Conservation (phyloP, 2,113 vertebrate genomes). For the Pachyramphus minor region DNA sequence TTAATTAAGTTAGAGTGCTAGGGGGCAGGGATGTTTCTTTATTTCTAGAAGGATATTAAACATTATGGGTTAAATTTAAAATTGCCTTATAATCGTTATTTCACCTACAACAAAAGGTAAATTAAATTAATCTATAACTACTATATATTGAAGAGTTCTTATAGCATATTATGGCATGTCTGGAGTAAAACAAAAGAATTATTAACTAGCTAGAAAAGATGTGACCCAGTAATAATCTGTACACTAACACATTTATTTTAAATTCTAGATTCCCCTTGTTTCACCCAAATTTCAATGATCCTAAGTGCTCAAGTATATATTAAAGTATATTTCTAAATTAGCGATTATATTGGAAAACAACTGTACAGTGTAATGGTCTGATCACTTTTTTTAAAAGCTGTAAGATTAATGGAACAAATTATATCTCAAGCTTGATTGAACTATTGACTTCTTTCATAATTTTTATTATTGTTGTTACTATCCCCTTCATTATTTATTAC, state of each 20-base stretch:
- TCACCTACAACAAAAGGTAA: neutral
- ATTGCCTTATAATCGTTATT: neutral
- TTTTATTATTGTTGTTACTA: neutral
- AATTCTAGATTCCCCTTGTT: neutral
- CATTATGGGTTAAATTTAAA: neutral
- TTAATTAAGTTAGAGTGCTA: slow-evolving; percentile 14
- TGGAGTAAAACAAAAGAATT: neutral
- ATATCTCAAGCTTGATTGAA: neutral
- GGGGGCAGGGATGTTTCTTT: neutral
- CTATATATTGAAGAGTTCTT: neutral
- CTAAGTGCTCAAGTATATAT: neutral
- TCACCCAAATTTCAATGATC: neutral
- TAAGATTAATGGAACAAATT: neutral
- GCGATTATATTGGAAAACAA: neutral
- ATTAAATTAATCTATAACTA: neutral
- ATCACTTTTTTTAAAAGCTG: neutral
- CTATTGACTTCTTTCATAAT: neutral
- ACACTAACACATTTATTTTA: neutral
- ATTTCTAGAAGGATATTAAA: slow-evolving; percentile 24
- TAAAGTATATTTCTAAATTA: neutral
- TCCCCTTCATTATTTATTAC: neutral
- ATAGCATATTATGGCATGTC: fast-evolving
- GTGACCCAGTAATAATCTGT: neutral
- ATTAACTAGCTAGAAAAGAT: neutral
- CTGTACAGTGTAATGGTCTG: neutral